Evolutionary conservation across 23 tunicate genomes (phyloP).

Genomic region (Botrylloides violaceus): DNA sequence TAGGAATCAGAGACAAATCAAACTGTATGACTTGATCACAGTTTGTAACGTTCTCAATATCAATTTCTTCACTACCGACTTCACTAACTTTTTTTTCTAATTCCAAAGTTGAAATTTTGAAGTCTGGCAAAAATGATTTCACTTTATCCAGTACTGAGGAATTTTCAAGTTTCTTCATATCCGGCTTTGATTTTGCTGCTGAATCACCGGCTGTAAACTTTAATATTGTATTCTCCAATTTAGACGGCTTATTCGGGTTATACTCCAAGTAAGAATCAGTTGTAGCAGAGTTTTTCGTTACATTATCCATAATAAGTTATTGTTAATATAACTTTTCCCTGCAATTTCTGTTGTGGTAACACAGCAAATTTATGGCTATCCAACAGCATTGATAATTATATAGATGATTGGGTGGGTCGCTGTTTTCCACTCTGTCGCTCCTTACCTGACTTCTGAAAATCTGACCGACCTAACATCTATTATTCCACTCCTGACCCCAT

Average conservation of each 20-base stretch:
- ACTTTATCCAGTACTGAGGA: conserved; percentile 20
- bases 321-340: no score
- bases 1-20: conserved; percentile 49
- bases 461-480: no score
- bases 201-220: neutral
- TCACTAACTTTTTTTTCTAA: neutral
- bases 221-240: neutral
- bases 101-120: conserved; percentile 34
- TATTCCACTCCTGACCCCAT: no score
- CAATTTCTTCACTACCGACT: conserved; percentile 15
- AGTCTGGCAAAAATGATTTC: conserved; percentile 47
- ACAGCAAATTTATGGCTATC: no score
- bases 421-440: no score
- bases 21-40: conserved; percentile 50
- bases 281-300: no score
- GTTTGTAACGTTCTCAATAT: conserved; percentile 43
- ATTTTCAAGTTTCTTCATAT: neutral
- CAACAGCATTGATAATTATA: no score
- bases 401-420: no score
- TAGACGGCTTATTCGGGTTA: neutral
- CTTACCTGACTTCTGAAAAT: no score
- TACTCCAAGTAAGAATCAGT: neutral
- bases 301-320: no score
- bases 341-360: no score
- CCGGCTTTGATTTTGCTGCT: conserved; percentile 4